Evolutionary conservation across 2,113 vertebrate species (phyloP), one percentile per base, ranked within the genome.

Genomic region (Urocolius indicus): DNA sequence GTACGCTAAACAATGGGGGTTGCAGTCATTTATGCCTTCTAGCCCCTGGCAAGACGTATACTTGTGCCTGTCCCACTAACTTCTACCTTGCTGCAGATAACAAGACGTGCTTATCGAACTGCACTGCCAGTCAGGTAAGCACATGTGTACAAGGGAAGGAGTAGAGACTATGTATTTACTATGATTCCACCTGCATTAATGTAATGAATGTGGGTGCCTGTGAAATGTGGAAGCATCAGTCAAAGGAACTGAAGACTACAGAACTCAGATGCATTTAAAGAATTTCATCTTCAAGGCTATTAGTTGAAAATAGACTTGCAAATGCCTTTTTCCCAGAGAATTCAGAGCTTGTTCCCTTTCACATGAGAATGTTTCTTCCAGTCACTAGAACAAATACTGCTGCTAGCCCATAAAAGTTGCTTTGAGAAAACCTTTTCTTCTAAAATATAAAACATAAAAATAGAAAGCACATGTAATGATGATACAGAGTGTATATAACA

Each of bases 1-100:
- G 99, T 97, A 98, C 98, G 48, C 96, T 99, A 83, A 98, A 98
- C 87, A 99, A 99, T 27, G 99, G 99, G 21, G 99, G 99, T 29
- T 99, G 99, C 97, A 99, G 99, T 95, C 99, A 99, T 97, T 97
- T 99, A 92, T 99, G 99, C 97, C 99, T 99, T 65, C 97, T 99
- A 32, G 99, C 99, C 45, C 99, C 99, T 0, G 98, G 96, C 69
- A 98, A 97, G 92, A 98, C 96, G 81, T 98, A 99, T 88, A 99
- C 98, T 14, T 99, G 99, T 38, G 99, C 99, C 84, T 99, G 99
- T 95, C 99, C 99, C 79, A 99, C 99, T 36, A 99, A 99, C 97
- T 99, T 99, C 94, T 99, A 99, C 97, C 98, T 99, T 74, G 99
- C 99, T 23, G 98, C 98, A 1, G 99, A 99, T 94, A 99, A 99